These are phyloP conservation scores for Spinus pinus DNA, from an alignment of 2,797 vertebrate genomes.

Conservation along the genomic window DNA sequence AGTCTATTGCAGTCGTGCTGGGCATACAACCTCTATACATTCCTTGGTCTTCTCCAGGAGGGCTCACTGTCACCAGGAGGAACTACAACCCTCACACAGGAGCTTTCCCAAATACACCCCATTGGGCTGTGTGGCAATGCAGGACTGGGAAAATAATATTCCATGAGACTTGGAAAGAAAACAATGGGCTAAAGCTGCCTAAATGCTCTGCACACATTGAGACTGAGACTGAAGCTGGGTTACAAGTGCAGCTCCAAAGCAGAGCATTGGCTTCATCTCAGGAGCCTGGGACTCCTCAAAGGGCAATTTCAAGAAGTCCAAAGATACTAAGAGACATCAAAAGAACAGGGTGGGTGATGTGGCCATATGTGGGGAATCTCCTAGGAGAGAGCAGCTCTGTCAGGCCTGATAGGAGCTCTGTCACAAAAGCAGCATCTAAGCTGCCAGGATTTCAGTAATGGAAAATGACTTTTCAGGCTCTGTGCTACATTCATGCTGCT, in stretches of 20 bases:
- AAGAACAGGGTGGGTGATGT: background rate
- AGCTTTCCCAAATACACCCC: background rate
- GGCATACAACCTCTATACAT: background rate
- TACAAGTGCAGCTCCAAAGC: background rate
- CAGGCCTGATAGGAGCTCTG: background rate
- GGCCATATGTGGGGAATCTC: background rate
- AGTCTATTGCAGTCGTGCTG: background rate
- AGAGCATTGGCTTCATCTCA: background rate
- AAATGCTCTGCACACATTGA: accelerated
- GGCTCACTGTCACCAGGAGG: background rate
- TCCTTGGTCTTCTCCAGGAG: background rate
- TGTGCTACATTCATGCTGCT: background rate
- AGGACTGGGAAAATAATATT: background rate
- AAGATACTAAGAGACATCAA: background rate
- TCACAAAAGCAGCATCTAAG: background rate
- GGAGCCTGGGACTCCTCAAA: background rate
- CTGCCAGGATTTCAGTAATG: background rate
- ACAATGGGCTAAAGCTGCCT: background rate
- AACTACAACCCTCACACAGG: accelerated
- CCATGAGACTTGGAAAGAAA: background rate
- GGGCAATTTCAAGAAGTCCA: background rate
- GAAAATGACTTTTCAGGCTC: background rate
- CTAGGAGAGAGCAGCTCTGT: background rate
- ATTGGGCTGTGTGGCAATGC: background rate
- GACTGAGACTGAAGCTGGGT: background rate